Percentiles rank a stretch among this genome's conserved stretches.
Conservation (phyloP, 2,888 invertebrate genomes). For the Drosophila cyrtoloma region DNA sequence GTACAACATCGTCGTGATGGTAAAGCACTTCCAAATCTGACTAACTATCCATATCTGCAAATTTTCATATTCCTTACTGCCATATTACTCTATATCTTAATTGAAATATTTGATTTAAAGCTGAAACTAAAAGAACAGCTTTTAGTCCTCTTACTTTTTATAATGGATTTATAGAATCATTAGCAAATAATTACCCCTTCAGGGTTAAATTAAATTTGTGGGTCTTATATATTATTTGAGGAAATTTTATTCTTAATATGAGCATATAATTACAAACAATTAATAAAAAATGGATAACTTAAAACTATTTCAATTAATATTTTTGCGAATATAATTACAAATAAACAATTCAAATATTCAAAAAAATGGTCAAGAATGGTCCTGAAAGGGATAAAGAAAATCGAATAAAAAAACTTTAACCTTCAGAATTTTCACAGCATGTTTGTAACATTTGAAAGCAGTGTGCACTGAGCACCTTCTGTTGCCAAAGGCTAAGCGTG, state of each 20-base stretch:
- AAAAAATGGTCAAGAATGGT: no score
- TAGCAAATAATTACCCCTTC: neutral
- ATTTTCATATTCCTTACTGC: neutral
- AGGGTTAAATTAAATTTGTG: neutral
- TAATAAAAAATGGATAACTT: neutral
- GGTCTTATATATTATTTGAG: neutral
- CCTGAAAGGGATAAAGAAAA: neutral
- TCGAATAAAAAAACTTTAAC: neutral
- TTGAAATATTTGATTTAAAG: neutral
- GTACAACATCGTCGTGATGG: neutral
- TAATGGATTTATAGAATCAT: neutral
- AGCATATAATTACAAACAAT: neutral
- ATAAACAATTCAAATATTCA: neutral
- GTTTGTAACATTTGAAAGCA: neutral
- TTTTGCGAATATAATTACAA: neutral
- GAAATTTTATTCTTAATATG: neutral
- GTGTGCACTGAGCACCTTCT: conserved; percentile 27
- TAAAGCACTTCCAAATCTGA: neutral
- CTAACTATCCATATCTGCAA: neutral
- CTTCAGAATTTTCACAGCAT: neutral
- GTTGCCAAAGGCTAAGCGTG: conserved; percentile 21
- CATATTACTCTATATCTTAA: neutral
- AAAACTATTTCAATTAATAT: no score
- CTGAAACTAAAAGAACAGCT: neutral
- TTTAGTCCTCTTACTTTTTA: neutral